Evolutionary conservation across 2,888 invertebrate species (phyloP).

Genomic region (Dolichomitus sp.): DNA sequence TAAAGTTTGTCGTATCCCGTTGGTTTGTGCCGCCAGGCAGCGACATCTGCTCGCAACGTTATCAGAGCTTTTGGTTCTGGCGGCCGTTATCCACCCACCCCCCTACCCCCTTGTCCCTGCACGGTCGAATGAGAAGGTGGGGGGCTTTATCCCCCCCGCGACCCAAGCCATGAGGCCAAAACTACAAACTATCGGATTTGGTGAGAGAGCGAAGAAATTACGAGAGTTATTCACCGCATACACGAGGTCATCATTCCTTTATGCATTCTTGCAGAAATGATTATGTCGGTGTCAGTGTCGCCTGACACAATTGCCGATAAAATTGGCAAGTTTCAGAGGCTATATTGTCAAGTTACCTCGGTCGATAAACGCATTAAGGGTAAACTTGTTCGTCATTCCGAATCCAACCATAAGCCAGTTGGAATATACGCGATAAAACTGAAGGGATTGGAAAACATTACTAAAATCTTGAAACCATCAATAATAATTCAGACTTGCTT

Average conservation of each 20-base stretch:
- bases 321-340: not conserved
- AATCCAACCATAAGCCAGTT: too few species aligned
- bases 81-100: slow-evolving; percentile 46
- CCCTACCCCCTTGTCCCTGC: slow-evolving; percentile 23
- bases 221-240: slow-evolving; percentile 14
- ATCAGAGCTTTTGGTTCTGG: slow-evolving; percentile 73
- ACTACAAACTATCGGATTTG: slow-evolving; percentile 73
- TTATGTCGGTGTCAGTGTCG: slow-evolving; percentile 14
- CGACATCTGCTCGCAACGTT: slow-evolving; percentile 83
- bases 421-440: too few species aligned
- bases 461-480: too few species aligned
- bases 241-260: slow-evolving; percentile 37
- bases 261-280: slow-evolving; percentile 33
- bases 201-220: slow-evolving; percentile 54
- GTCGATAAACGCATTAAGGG: too few species aligned
- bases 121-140: not conserved
- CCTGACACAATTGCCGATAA: slow-evolving; percentile 30
- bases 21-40: slow-evolving; percentile 71
- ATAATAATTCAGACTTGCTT: too few species aligned
- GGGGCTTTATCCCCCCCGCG: slow-evolving; percentile 49
- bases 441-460: too few species aligned
- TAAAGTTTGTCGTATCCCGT: slow-evolving; percentile 73
- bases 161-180: slow-evolving; percentile 57
- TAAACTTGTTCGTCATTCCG: too few species aligned
- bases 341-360: too few species aligned